Evolutionary conservation across 2,113 vertebrate genomes (phyloP).

Genomic region (Delphinapterus leucas): DNA sequence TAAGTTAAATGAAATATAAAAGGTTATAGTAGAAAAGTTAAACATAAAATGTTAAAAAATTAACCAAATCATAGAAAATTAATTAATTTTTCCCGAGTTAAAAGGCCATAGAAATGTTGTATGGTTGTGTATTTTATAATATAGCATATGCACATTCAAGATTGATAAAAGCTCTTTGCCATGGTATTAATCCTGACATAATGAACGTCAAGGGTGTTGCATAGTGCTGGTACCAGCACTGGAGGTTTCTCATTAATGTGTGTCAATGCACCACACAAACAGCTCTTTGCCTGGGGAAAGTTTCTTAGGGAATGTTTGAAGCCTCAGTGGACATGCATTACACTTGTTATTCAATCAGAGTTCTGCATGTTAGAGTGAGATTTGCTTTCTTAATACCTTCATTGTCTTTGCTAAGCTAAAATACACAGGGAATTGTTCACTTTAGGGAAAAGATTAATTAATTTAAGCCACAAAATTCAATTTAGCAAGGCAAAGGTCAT

Average conservation of each 20-base stretch:
- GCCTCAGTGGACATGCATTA: not conserved
- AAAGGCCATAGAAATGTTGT: not conserved
- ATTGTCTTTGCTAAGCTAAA: slow-evolving; percentile 44
- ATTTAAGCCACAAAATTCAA: slow-evolving; percentile 8
- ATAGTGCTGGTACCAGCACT: not conserved
- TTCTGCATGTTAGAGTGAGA: not conserved
- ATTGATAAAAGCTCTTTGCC: not conserved
- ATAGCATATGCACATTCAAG: not conserved
- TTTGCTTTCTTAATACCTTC: slow-evolving; percentile 20
- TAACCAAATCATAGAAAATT: not conserved
- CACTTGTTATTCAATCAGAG: slow-evolving; percentile 4
- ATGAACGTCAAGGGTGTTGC: not conserved
- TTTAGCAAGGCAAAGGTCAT: slow-evolving; percentile 28
- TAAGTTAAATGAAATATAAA: not conserved
- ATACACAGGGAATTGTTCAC: not conserved
- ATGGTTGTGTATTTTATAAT: not conserved
- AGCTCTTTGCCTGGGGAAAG: not conserved
- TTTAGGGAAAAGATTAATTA: slow-evolving; percentile 39
- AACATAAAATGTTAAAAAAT: not conserved
- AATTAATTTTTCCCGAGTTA: not conserved
- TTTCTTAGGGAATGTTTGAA: not conserved
- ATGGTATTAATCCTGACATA: not conserved
- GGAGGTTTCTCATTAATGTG: not conserved
- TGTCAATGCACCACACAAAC: not conserved
- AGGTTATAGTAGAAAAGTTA: not conserved